Percentiles rank a stretch among this genome's conserved stretches.
Conservation (phyloP, 2,113 vertebrate species). For the Python bivittatus region DNA sequence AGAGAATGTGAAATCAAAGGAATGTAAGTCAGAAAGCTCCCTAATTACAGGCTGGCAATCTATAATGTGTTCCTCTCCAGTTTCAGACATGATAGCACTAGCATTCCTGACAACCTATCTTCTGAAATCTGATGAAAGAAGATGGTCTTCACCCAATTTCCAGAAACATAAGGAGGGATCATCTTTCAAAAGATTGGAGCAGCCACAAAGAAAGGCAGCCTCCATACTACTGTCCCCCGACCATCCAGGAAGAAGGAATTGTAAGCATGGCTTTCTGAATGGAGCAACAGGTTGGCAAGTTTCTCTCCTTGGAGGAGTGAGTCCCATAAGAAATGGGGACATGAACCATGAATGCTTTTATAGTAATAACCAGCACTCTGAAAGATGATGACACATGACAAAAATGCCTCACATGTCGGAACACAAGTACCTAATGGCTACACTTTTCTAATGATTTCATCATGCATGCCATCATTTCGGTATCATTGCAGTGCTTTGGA, state of each 20-base stretch:
- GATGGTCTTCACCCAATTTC: not conserved
- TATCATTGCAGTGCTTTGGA: no score
- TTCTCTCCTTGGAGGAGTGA: not conserved
- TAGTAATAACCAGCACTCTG: not conserved
- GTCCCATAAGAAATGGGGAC: not conserved
- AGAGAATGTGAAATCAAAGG: not conserved
- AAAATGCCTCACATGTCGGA: no score
- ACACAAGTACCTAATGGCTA: no score
- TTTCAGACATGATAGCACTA: not conserved
- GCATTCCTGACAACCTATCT: not conserved
- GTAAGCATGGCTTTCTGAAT: not conserved
- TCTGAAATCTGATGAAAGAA: no score
- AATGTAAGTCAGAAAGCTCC: not conserved
- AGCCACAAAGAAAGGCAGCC: not conserved
- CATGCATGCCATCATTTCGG: no score
- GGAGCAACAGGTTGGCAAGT: not conserved
- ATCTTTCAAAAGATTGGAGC: not conserved
- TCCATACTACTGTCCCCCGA: not conserved
- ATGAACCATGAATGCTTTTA: not conserved
- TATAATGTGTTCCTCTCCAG: not conserved
- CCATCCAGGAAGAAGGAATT: not conserved
- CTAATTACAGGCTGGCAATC: not conserved
- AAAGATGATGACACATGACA: no score
- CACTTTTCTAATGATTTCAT: no score
- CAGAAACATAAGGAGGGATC: not conserved